Conservation (phyloP, 2,888 invertebrate genomes). For the Lycia hirtaria region DNA sequence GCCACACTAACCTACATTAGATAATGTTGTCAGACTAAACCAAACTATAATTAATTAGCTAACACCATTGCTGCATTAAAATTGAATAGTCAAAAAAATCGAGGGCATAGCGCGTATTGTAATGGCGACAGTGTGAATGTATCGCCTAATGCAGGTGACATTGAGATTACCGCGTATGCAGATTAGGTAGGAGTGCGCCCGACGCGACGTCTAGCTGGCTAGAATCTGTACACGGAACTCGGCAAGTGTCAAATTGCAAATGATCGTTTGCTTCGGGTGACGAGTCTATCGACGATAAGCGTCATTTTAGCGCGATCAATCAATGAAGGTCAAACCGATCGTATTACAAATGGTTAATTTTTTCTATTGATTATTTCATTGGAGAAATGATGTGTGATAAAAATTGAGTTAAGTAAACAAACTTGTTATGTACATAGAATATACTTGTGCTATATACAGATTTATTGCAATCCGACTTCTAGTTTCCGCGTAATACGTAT, state of each 20-base stretch:
- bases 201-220: conserved; percentile 59
- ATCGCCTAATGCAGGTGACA: conserved; percentile 25
- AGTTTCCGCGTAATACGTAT: no score
- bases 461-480: no score
- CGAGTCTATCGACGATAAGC: conserved; percentile 26
- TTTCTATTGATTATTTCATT: background rate
- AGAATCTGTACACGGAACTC: conserved; percentile 70
- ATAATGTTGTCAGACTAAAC: conserved; percentile 13
- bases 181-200: conserved; percentile 5
- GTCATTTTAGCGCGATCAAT: conserved; percentile 20
- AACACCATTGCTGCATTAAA: conserved; percentile 15
- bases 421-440: no score
- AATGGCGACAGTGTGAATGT: conserved; percentile 20
- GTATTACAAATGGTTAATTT: background rate
- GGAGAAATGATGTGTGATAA: no score
- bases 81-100: background rate
- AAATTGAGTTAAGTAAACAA: no score
- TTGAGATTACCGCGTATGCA: conserved; percentile 25
- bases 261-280: conserved; percentile 34
- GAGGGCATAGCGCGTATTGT: conserved; percentile 16
- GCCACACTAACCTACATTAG: conserved; percentile 36
- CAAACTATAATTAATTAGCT: background rate
- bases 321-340: conserved; percentile 16
- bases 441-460: no score
- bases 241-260: conserved; percentile 55